Conservation (phyloP, 2,797 vertebrate genomes). For the Pelochelys cantorii region DNA sequence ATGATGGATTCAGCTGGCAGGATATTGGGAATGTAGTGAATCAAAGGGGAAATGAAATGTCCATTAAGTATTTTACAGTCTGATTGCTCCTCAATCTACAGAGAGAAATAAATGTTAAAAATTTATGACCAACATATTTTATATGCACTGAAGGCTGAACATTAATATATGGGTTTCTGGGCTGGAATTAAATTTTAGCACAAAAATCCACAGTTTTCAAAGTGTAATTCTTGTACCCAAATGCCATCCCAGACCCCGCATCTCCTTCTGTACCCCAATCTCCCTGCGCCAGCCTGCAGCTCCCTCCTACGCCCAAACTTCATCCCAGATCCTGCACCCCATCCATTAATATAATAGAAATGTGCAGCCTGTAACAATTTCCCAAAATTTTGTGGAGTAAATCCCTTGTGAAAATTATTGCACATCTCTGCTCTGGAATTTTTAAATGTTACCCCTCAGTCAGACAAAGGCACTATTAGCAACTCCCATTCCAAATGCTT, state of each 20-base stretch:
- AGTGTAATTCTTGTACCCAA: no score
- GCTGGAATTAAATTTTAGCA: neutral
- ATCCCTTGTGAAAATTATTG: no score
- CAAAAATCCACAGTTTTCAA: rapidly evolving
- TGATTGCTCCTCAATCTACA: slow-evolving; percentile 90
- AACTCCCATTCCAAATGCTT: neutral
- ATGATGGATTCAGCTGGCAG: slow-evolving; percentile 91
- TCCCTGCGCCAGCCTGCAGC: no score
- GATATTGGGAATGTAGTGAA: slow-evolving; percentile 92
- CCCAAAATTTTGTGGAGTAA: no score
- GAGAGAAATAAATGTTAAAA: neutral
- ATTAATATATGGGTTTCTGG: neutral
- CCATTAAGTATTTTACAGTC: slow-evolving; percentile 95
- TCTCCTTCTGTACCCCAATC: no score
- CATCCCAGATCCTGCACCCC: no score
- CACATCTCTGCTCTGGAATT: neutral
- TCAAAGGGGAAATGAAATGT: slow-evolving; percentile 93
- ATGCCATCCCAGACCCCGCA: no score
- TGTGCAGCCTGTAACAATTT: no score
- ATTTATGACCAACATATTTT: neutral
- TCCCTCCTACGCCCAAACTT: no score
- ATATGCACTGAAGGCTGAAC: neutral
- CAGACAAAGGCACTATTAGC: neutral
- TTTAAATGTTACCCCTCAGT: neutral
- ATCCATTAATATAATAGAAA: no score